Evolutionary conservation across 2,113 vertebrate species (phyloP).

Genomic region (Varanus salvator): DNA sequence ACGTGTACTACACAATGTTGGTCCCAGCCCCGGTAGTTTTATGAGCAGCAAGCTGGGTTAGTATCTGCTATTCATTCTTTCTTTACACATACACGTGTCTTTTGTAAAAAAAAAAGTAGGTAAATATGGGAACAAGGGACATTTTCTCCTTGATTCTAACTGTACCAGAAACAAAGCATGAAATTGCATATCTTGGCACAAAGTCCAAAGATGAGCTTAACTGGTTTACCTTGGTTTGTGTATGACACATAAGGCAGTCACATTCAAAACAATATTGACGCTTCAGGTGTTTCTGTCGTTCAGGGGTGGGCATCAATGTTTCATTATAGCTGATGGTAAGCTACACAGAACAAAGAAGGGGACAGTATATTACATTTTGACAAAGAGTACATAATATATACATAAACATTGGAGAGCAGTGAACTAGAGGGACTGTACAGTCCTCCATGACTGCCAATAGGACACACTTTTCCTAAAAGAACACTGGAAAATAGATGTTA

Average conservation of each 20-base stretch:
- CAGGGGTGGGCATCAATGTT: conserved; percentile 78
- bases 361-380: not conserved
- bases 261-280: conserved; percentile 88
- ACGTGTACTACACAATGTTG: too few species aligned
- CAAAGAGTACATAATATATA: not conserved
- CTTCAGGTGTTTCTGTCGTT: conserved; percentile 78
- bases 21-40: too few species aligned
- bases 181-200: not conserved
- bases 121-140: not conserved
- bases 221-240: conserved; percentile 80
- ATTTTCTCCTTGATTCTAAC: conserved; percentile 8
- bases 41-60: too few species aligned
- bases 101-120: conserved; percentile 29
- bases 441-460: not conserved
- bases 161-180: conserved; percentile 14
- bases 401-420: not conserved
- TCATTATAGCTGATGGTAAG: conserved; percentile 89
- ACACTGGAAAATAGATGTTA: conserved; percentile 42
- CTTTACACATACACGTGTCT: not conserved
- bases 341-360: conserved; percentile 61
- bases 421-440: conserved; percentile 8
- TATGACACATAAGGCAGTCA: conserved; percentile 79
- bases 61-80: not conserved
- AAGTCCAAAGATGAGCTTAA: not conserved
- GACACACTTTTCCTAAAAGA: not conserved